Base-by-base conservation (phyloP, 2,888 invertebrate species). In the Trichogramma evanescens region DNA sequence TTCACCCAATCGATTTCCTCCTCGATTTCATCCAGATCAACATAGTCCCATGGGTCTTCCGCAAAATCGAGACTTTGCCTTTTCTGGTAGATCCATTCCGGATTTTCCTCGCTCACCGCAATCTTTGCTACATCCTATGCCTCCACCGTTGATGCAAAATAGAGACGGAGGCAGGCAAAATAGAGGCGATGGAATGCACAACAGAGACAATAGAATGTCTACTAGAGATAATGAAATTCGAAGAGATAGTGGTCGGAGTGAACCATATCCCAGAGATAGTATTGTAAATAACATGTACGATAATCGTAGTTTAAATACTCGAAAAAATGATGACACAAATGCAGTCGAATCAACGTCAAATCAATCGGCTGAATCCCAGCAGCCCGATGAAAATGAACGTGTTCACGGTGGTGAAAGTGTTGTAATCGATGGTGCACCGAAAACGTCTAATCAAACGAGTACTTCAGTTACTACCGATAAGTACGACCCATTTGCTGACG, bases 221-320 rank as follows among this genome's bases (percentile, higher is more conserved):
- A 43, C 5, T 51, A n/a, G 9, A 5, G n/a, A n/a, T 9, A 50
- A 10, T 5, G 7, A 39, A 26, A 50, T 50, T 7, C 6, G 50
- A 7, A 40, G n/a, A 5, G 6, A 4, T 41, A 48, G 26, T 2
- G 3, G 3, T 50, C 46, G 43, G 38, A 10, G 7, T 26, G 26
- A 26, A n/a, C 50, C 6, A 6, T 39, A 7, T 13, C 13, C 42
- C 4, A 51, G 50, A 4, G 56, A 48, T 10, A 49, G 10, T 6
- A 42, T 43, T 58, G 10, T 56, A 50, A 4, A 8, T 40, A 85
- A 86, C 67, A 82, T 85, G 66, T 86, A 86, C 68, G 83, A 84
- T 64, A 85, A 86, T 54, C 54, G 26, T 26, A 26, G 3, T 45
- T 45, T 8, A 3, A 45, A 45, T 60, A n/a, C 50, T 39, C 1